Evolutionary conservation across 2,888 invertebrate genomes (phyloP), one percentile per base, ranked within the genome.

Genomic region (Chaetoderma sp.): DNA sequence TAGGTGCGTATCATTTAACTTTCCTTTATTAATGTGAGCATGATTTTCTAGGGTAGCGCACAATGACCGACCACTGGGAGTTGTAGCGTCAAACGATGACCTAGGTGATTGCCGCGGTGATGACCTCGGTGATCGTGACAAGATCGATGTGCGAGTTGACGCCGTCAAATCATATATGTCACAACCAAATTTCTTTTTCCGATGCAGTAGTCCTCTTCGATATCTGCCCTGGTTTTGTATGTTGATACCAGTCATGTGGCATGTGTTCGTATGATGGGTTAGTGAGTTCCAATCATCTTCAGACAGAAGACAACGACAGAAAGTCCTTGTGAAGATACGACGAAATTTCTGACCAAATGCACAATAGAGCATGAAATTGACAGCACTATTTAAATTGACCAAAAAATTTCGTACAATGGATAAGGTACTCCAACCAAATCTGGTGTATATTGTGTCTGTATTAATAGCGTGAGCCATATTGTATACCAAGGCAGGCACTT

Each of bases 291-390:
- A 77, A 30, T 78, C 73, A 36, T 77, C 75, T 8, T 76, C 74
- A 21, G 66, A 62, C 18, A 74, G 47, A 49, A 79, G 65, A 25
- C 76, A 73, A 16, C 73, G 73, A 66, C 78, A 84, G 65, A 86
- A 83, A 18, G 82, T 83, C 32, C 80, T 73, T 45, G 83, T 76
- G 70, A 84, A 84, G 6, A 82, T 80, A 1, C 80, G 72, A 3
- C 84, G 94, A 88, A 98, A 98, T 86, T 98, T 97, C 86, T 97
- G 95, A 1, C 98, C 98, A 86, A 98, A 97, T 74, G 96, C 96
- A 73, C 97, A 96, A 88, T 98, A 98, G 78, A 98, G 96, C 73
- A 98, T 92, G 86, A 98, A 98, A 88, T 98, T 98, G 70, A 97
- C 94, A 83, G 96, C 96, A 82, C 96, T 96, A 89, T 98, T 98